Evolutionary conservation across 1,140 invertebrate genomes (phyloP).

Genomic region (Drosophila mauritiana): DNA sequence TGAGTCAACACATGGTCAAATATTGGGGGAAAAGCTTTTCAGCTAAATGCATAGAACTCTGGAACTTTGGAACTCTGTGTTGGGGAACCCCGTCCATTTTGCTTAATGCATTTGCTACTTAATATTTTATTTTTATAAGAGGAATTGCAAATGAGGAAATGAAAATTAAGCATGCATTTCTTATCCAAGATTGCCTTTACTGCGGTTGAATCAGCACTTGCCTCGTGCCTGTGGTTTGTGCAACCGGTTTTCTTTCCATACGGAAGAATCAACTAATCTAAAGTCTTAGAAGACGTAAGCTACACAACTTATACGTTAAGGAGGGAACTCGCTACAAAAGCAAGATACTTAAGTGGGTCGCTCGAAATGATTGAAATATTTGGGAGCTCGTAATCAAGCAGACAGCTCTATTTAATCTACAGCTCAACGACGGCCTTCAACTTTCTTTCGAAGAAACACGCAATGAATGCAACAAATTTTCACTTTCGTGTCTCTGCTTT

Average conservation of each 20-base stretch:
- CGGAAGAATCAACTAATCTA: conserved; percentile 1
- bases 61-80: neutral
- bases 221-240: conserved; percentile 4
- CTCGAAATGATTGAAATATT: conserved; percentile 11
- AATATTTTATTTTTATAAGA: conserved; percentile 27
- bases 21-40: conserved; percentile 11
- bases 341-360: neutral
- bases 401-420: conserved; percentile 31
- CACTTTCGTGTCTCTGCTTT: conserved; percentile 60
- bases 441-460: conserved; percentile 52
- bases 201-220: conserved; percentile 16
- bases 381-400: conserved; percentile 13
- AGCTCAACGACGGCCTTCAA: conserved; percentile 55
- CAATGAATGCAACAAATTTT: conserved; percentile 50
- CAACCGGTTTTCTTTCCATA: conserved; percentile 8
- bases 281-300: neutral
- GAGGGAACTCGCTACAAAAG: neutral
- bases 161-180: conserved; percentile 20
- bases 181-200: conserved; percentile 16
- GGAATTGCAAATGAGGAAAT: conserved; percentile 29
- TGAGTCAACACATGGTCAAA: conserved; percentile 47
- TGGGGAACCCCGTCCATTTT: neutral
- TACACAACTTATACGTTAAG: neutral
- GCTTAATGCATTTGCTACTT: conserved; percentile 20
- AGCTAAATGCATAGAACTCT: conserved; percentile 4